Evolutionary conservation across 2,888 invertebrate species (phyloP).

Genomic region (Strigamia crassipes): DNA sequence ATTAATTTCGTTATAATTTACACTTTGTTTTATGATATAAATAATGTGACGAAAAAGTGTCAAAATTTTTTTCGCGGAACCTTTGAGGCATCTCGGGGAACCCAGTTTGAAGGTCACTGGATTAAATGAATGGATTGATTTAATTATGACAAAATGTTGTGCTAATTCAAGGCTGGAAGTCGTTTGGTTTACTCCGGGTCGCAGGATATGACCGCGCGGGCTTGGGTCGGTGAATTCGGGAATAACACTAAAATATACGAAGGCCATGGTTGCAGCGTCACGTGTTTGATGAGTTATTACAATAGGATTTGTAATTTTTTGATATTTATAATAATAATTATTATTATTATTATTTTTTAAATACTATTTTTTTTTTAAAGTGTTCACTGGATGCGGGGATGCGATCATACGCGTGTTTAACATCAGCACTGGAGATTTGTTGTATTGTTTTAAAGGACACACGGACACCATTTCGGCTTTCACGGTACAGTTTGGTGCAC

Average conservation of each 20-base stretch:
- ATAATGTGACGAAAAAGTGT: too few species aligned
- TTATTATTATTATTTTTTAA: not conserved
- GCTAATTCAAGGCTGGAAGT: conserved; percentile 59
- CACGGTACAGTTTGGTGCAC: too few species aligned
- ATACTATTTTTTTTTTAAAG: conserved; percentile 18
- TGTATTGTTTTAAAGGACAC: conserved; percentile 57
- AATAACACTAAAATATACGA: conserved; percentile 62
- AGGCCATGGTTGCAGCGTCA: conserved; percentile 62
- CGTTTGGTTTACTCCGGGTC: conserved; percentile 63
- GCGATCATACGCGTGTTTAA: conserved; percentile 45
- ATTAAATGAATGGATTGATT: too few species aligned
- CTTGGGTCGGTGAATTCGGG: conserved; percentile 64
- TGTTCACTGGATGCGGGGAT: conserved; percentile 49
- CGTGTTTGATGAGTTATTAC: conserved; percentile 55
- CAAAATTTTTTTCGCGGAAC: too few species aligned
- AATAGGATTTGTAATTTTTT: conserved; percentile 14
- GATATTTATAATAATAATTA: not conserved
- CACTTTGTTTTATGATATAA: too few species aligned
- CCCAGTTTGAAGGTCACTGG: too few species aligned
- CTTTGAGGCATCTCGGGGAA: too few species aligned
- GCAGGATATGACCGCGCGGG: conserved; percentile 61
- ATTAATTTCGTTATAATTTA: too few species aligned
- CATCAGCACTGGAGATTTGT: conserved; percentile 52
- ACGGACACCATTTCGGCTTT: conserved; percentile 55
- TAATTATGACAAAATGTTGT: too few species aligned